Percentiles rank a stretch among this genome's conserved stretches.
Evolutionary conservation across 2,113 vertebrate genomes (phyloP).

Genomic region (Elephas maximus): DNA sequence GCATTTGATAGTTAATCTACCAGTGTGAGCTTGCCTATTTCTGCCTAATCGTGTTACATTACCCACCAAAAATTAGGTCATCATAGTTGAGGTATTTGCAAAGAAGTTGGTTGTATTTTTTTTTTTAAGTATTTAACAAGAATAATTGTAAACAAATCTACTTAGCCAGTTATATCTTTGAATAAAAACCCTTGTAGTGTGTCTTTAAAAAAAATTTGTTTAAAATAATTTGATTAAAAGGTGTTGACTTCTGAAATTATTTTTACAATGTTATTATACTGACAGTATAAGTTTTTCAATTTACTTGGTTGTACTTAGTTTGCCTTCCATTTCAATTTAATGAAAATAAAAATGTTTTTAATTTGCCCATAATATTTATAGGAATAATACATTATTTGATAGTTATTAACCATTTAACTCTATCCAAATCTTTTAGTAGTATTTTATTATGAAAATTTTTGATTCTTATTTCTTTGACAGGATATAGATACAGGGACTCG

Average conservation of each 20-base stretch:
- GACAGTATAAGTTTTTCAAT: conserved; percentile 5
- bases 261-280: not conserved
- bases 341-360: conserved; percentile 22
- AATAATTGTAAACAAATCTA: conserved; percentile 41
- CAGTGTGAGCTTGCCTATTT: conserved; percentile 73
- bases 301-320: conserved; percentile 33
- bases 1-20: conserved; percentile 90
- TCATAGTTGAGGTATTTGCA: conserved; percentile 83
- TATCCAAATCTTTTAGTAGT: conserved; percentile 26
- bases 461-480: conserved; percentile 18
- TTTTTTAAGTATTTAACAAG: conserved; percentile 81
- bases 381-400: conserved; percentile 17
- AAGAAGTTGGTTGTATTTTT: conserved; percentile 77
- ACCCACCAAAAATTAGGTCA: conserved; percentile 80
- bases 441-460: conserved; percentile 52
- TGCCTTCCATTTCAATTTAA: conserved; percentile 46
- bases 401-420: conserved; percentile 1
- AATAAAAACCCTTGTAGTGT: no score
- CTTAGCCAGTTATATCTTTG: no score
- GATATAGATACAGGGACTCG: conserved; percentile 9
- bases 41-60: conserved; percentile 85
- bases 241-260: not conserved
- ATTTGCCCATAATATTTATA: conserved; percentile 4
- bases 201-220: not conserved
- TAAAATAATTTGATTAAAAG: conserved; percentile 45